Conservation (phyloP, 2,797 vertebrate species). For the Thalassophryne amazonica region DNA sequence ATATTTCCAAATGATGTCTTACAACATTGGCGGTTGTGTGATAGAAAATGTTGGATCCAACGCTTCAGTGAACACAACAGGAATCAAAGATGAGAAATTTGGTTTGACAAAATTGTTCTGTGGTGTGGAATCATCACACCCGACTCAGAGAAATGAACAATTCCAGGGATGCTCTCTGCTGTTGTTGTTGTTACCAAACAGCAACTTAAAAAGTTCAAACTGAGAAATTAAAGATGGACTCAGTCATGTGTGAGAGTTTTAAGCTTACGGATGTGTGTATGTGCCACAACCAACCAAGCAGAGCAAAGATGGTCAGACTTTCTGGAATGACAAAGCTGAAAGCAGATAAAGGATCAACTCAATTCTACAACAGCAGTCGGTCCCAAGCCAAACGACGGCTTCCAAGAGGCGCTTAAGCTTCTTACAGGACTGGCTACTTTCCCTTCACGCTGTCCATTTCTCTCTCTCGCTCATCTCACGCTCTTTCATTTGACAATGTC, state of each 20-base stretch:
- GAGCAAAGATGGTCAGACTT: slow-evolving; percentile 62
- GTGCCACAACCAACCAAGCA: slow-evolving; percentile 58
- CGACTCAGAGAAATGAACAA: slow-evolving; percentile 25
- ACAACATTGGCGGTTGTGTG: no score
- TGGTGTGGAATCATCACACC: slow-evolving; percentile 19
- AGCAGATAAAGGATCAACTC: slow-evolving; percentile 75
- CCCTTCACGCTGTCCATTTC: slow-evolving; percentile 24
- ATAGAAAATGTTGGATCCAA: not conserved
- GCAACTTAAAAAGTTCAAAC: slow-evolving; percentile 56
- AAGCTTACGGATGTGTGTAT: slow-evolving; percentile 50
- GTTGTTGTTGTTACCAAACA: slow-evolving; percentile 44
- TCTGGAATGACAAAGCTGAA: slow-evolving; percentile 63
- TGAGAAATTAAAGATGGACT: slow-evolving; percentile 68
- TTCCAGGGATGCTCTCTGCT: slow-evolving; percentile 2
- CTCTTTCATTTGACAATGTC: slow-evolving; percentile 34
- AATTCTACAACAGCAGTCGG: slow-evolving; percentile 65
- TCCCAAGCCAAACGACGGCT: slow-evolving; percentile 66
- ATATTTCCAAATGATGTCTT: no score
- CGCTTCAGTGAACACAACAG: slow-evolving; percentile 9
- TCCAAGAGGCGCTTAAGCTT: slow-evolving; percentile 76
- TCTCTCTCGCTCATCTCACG: slow-evolving; percentile 12
- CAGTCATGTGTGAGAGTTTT: slow-evolving; percentile 59
- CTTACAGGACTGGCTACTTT: slow-evolving; percentile 67
- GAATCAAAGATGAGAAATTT: not conserved
- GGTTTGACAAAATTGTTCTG: slow-evolving; percentile 2